Conservation (phyloP, 1,140 invertebrate genomes). For the Propsilocerus akamusi region DNA sequence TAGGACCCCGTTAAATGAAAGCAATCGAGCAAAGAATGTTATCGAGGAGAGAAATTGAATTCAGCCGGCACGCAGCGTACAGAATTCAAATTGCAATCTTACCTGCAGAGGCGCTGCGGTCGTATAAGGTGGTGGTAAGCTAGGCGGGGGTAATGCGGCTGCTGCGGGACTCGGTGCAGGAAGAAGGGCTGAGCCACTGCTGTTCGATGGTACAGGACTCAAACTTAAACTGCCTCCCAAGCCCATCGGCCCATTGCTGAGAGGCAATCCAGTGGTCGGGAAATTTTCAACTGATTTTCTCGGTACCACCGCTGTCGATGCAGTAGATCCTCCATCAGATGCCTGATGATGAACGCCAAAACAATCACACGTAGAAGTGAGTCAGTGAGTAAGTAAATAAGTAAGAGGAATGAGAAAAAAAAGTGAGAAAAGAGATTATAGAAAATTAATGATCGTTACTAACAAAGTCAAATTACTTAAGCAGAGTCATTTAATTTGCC, state of each 20-base stretch:
- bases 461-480: slow-evolving; percentile 4
- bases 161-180: slow-evolving; percentile 4
- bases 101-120: slow-evolving; percentile 8
- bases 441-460: slow-evolving; percentile 4
- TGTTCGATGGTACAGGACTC: slow-evolving; percentile 5
- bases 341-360: background rate
- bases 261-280: background rate
- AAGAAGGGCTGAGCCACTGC: background rate
- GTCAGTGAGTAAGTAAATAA: background rate
- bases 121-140: slow-evolving; percentile 7
- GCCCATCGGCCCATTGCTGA: slow-evolving; percentile 12
- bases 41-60: too few species aligned
- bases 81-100: background rate
- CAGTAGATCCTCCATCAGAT: background rate
- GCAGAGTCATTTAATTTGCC: slow-evolving; percentile 2
- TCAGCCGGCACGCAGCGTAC: too few species aligned
- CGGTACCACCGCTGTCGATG: background rate
- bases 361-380: background rate
- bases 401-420: background rate
- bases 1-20: too few species aligned
- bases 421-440: slow-evolving; percentile 4
- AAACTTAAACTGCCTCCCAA: slow-evolving; percentile 11
- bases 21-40: too few species aligned
- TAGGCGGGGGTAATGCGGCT: slow-evolving; percentile 8
- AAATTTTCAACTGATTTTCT: background rate